Evolutionary conservation across 2,888 invertebrate genomes (phyloP), one percentile per base, ranked within the genome.

Genomic region (Acronicta aceris): DNA sequence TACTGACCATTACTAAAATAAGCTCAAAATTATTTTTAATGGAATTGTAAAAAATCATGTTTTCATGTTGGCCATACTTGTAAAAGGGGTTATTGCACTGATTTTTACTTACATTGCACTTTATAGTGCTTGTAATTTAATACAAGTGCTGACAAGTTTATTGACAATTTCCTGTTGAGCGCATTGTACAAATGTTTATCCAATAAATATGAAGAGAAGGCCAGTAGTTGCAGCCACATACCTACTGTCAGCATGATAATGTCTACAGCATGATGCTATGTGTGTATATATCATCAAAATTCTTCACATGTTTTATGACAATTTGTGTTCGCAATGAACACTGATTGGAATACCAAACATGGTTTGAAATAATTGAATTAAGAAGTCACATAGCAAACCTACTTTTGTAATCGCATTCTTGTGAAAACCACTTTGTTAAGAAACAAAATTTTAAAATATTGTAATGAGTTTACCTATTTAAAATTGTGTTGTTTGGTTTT

Each of bases 151-250:
- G 89, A 85, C 85, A 87, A 82, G 81, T 84, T 92, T 89, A 94
- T 93, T 92, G 91, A 78, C 82, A 81, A 89, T 89, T 89, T 93
- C 93, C 94, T 93, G 93, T 83, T 83, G 79, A 80, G 77, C 61
- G 67, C 84, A 83, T 85, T 85, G 86, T 89, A 85, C 88, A 88
- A 88, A 88, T 87, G 83, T 83, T 88, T 86, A 88, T 88, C 87
- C 85, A 89, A 90, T 91, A 88, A 87, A 86, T 83, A 85, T 81
- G 72, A 78, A 69, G 77, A 82, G 76, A 78, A 81, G 79, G 77
- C 75, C 81, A 75, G 63, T 63, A 54, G 52, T 51, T 59, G 71
- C 74, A 60, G 47, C 33, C 47, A 57, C 60, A 76, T 64, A 59
- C n/a, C n/a, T n/a, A n/a, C 52, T 61, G 38, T 47, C 48, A 15